Conservation (phyloP, 2,797 vertebrate genomes). For the Spinus pinus region DNA sequence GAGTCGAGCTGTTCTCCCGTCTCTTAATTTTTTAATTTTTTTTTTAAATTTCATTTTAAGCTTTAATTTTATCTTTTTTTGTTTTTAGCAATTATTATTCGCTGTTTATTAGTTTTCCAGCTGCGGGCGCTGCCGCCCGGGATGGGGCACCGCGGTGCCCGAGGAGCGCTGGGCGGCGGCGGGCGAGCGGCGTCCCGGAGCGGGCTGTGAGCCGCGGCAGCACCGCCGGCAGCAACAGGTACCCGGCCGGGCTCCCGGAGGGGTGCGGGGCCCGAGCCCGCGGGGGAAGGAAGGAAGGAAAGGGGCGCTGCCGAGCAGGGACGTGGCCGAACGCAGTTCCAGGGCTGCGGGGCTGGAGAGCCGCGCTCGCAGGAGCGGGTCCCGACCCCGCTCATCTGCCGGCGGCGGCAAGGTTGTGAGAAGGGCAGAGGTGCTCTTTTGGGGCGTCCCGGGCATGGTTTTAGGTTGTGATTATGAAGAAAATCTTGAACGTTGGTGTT, state of each 20-base stretch:
- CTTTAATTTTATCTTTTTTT: background rate
- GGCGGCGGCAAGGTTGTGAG: background rate
- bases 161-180: background rate
- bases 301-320: background rate
- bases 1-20: background rate
- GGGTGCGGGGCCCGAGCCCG: background rate
- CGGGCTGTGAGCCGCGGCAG: background rate
- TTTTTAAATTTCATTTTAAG: background rate
- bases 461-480: background rate
- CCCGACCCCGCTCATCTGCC: background rate
- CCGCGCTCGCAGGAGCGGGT: background rate
- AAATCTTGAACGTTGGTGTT: background rate
- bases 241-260: background rate
- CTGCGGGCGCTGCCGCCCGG: background rate
- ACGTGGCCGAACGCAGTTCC: background rate
- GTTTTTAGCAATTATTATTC: background rate
- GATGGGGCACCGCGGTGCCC: background rate
- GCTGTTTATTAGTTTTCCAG: background rate
- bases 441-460: background rate
- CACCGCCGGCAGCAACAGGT: slow-evolving; percentile 30
- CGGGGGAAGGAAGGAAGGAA: background rate
- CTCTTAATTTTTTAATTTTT: background rate
- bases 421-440: background rate
- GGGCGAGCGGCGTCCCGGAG: background rate
- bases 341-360: background rate